Evolutionary conservation across 2,113 vertebrate genomes (phyloP).

Genomic region (Siniperca chuatsi): DNA sequence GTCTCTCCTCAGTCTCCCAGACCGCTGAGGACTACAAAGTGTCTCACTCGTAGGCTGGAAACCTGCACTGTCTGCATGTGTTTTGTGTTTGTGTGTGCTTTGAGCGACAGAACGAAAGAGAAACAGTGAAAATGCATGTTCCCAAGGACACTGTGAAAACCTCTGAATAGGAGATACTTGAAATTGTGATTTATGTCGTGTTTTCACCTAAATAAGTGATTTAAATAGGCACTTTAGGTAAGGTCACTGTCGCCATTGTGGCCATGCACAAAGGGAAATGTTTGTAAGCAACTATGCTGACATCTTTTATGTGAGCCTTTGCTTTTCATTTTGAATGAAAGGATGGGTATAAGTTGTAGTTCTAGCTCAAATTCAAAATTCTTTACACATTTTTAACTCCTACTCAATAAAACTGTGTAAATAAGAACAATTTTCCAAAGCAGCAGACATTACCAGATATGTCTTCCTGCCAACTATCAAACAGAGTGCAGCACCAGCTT

Average conservation of each 20-base stretch:
- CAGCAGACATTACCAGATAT: neutral
- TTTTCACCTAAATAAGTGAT: slow-evolving; percentile 9
- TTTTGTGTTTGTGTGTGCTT: slow-evolving; percentile 36
- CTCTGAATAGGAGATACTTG: slow-evolving; percentile 41
- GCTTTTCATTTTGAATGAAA: slow-evolving; percentile 12
- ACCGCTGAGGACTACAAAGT: slow-evolving; percentile 42
- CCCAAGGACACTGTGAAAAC: slow-evolving; percentile 12
- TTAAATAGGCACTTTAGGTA: neutral
- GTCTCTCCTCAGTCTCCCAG: slow-evolving; percentile 45
- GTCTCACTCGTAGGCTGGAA: slow-evolving; percentile 45
- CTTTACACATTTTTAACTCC: slow-evolving; percentile 22
- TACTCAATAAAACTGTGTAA: neutral
- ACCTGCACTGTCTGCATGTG: slow-evolving; percentile 36
- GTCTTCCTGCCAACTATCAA: slow-evolving; percentile 7
- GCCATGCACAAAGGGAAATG: neutral
- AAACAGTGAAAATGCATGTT: slow-evolving; percentile 27
- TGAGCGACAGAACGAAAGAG: slow-evolving; percentile 14
- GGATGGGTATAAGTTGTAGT: neutral
- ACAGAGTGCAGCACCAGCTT: neutral
- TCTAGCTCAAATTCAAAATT: too few species aligned
- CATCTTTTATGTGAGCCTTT: slow-evolving; percentile 1
- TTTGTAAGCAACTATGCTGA: neutral
- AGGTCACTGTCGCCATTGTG: neutral
- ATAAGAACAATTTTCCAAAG: slow-evolving; percentile 28
- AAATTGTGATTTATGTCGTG: slow-evolving; percentile 24